Evolutionary conservation across 2,888 invertebrate genomes (phyloP).

Genomic region (Molorchus minor): DNA sequence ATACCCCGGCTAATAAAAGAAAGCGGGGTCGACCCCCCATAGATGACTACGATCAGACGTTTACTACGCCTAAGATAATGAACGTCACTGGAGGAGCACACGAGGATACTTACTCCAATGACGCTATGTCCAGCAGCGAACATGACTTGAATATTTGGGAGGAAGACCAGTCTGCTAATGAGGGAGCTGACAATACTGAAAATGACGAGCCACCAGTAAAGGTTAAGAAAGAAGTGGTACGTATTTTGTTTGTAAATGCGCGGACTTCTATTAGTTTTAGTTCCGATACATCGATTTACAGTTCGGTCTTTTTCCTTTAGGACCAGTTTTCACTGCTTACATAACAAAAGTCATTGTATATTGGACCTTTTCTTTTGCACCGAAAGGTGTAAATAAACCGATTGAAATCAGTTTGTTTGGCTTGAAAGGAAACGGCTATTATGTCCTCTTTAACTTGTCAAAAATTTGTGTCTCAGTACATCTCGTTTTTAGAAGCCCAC

Average conservation of each 20-base stretch:
- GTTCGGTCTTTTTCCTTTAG: too few relatives aligned
- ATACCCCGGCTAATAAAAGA: slow-evolving; percentile 64
- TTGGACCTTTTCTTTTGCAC: too few relatives aligned
- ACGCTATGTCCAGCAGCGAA: slow-evolving; percentile 61
- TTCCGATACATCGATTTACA: too few relatives aligned
- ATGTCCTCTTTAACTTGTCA: too few relatives aligned
- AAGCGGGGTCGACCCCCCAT: slow-evolving; percentile 74
- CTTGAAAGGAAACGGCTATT: too few relatives aligned
- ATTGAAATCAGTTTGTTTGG: too few relatives aligned
- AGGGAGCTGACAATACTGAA: slow-evolving; percentile 52
- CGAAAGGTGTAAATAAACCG: too few relatives aligned
- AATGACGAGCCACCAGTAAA: slow-evolving; percentile 53
- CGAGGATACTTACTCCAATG: slow-evolving; percentile 60
- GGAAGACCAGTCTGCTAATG: slow-evolving; percentile 56
- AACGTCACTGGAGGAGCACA: slow-evolving; percentile 60
- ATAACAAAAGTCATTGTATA: too few relatives aligned
- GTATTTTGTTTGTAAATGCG: slow-evolving; percentile 18
- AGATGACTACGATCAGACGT: slow-evolving; percentile 68
- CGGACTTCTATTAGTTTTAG: too few relatives aligned
- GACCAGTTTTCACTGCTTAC: too few relatives aligned
- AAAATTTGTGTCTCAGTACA: too few relatives aligned
- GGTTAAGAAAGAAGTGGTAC: slow-evolving; percentile 56
- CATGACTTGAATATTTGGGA: slow-evolving; percentile 61
- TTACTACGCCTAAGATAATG: slow-evolving; percentile 66
- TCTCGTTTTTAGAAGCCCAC: too few relatives aligned